A percentile compares a stretch with the other conserved stretches of the same genome.
These are phyloP conservation scores for Drosophila meridiana DNA, from an alignment of 2,888 invertebrate genomes.

Conservation along the genomic window DNA sequence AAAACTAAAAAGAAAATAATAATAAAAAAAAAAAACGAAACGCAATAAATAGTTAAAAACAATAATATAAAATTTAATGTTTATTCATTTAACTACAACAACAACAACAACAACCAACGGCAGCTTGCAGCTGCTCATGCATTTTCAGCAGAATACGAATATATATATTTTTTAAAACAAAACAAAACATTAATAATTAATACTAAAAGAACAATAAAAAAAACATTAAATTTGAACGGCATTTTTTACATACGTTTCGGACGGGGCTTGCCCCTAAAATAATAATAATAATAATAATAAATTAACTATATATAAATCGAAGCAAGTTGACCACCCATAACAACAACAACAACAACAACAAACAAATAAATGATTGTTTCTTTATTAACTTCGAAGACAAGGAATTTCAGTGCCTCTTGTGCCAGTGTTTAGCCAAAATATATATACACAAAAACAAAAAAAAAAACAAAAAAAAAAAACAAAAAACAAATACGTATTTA, in stretches of 20 bases:
- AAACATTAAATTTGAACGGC: slow-evolving; percentile 66
- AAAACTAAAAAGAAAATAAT: slow-evolving; percentile 61
- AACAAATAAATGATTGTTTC: slow-evolving; percentile 58
- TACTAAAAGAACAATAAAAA: slow-evolving; percentile 22
- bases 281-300: slow-evolving; percentile 8
- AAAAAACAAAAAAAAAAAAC: neutral
- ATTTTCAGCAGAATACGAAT: slow-evolving; percentile 69
- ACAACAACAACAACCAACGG: slow-evolving; percentile 57
- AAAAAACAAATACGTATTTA: slow-evolving; percentile 76
- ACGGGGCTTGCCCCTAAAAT: slow-evolving; percentile 40
- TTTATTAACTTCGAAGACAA: slow-evolving; percentile 80
- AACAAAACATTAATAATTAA: neutral
- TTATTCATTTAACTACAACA: slow-evolving; percentile 47
- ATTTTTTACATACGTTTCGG: slow-evolving; percentile 67
- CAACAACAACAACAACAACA: slow-evolving; percentile 25
- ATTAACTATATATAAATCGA: slow-evolving; percentile 26
- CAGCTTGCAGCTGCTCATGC: slow-evolving; percentile 69
- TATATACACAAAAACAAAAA: slow-evolving; percentile 64
- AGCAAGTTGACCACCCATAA: slow-evolving; percentile 43
- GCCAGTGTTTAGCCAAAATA: slow-evolving; percentile 82
- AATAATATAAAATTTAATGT: slow-evolving; percentile 24
- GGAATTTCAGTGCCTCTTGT: slow-evolving; percentile 82
- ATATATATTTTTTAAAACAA: slow-evolving; percentile 47
- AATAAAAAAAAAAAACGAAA: slow-evolving; percentile 54
- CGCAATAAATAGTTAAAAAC: slow-evolving; percentile 59